Conservation (phyloP, 1,140 invertebrate genomes). For the Brachionus asplanchnoidis region DNA sequence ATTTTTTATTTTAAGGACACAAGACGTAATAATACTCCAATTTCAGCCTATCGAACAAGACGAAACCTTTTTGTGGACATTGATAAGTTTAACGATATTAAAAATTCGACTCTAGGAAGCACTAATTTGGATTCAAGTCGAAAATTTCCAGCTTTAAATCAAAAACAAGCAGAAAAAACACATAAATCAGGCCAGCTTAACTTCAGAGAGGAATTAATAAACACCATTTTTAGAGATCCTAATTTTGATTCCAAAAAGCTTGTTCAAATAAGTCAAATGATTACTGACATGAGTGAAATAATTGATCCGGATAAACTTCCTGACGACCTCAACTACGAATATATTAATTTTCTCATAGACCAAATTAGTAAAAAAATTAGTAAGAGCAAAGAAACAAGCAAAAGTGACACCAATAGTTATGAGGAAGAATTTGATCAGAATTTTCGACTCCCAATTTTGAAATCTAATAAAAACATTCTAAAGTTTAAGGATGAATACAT, state of each 20-base stretch:
- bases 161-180: background rate
- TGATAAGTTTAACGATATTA: background rate
- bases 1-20: background rate
- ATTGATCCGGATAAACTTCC: background rate
- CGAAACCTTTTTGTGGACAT: background rate
- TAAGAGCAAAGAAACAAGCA: background rate
- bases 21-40: conserved; percentile 4
- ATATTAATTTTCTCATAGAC: background rate
- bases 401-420: background rate
- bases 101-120: background rate
- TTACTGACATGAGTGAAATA: background rate
- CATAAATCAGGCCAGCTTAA: background rate
- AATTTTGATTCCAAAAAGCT: background rate
- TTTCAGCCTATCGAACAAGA: background rate
- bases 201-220: background rate
- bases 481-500: background rate
- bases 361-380: background rate
- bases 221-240: background rate
- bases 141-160: conserved; percentile 1
- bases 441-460: conserved; percentile 20
- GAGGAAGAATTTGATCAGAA: background rate
- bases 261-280: background rate
- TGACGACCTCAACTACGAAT: background rate
- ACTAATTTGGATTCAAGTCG: background rate
- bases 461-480: background rate